A percentile compares a stretch with the other conserved stretches of the same genome.
phyloP scores from a whole-genome alignment of 2,888 invertebrate genomes.

The Agrotis segetum region DNA sequence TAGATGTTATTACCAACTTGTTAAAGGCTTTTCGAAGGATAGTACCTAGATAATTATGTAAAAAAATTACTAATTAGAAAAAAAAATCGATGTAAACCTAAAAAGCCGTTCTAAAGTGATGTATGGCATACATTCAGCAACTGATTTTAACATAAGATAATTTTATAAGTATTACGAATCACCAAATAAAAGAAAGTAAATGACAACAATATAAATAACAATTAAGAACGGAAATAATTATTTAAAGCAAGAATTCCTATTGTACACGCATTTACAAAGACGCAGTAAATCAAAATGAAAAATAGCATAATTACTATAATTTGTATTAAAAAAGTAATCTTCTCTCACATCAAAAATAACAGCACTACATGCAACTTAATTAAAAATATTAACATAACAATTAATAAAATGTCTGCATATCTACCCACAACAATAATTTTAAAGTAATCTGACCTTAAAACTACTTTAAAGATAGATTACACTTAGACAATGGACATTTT shows the following conservation, averaged over 20 bases:
- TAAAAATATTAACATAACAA: constrained; percentile 19
- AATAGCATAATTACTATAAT: background rate
- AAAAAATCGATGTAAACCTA: no score
- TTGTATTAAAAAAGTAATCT: background rate
- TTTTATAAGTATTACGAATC: no score
- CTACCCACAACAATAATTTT: constrained; percentile 16
- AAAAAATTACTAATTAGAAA: no score
- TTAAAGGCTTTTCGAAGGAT: background rate
- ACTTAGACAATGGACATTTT: constrained; percentile 28
- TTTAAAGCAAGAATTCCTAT: background rate
- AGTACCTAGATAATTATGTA: no score
- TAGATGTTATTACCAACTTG: background rate
- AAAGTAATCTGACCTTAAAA: constrained; percentile 24
- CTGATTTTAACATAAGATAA: no score
- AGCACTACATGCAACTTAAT: background rate
- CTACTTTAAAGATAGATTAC: constrained; percentile 42
- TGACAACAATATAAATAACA: no score
- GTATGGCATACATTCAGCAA: no score
- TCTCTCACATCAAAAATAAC: background rate
- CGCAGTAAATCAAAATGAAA: background rate
- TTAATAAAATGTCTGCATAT: constrained; percentile 8
- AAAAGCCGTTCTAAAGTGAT: no score
- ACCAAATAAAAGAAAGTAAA: no score
- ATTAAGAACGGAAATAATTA: no score
- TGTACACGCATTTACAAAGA: background rate